phyloP scores from a whole-genome alignment of 35 echinoderm and acorn worm species.

The Chiridota heheva region DNA sequence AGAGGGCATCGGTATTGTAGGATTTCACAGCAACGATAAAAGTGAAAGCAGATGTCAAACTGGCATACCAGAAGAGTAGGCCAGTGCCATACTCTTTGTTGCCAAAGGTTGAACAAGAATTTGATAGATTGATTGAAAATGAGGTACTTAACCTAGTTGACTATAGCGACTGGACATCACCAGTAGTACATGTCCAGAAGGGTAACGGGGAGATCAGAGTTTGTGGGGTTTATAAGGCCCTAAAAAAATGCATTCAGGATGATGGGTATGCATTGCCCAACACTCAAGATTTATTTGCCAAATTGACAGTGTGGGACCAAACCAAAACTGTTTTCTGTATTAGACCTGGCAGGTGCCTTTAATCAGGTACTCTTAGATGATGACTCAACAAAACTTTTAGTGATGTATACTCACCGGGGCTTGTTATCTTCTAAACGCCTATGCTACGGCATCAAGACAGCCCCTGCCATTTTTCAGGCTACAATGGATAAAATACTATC shows the following conservation, averaged over 20 bases:
- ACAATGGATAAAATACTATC: slow-evolving; percentile 46
- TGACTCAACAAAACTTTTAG: slow-evolving; percentile 5
- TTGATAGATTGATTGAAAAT: not conserved
- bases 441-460: slow-evolving; percentile 31
- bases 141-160: not conserved
- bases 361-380: slow-evolving; percentile 17
- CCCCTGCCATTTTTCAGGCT: slow-evolving; percentile 19
- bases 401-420: slow-evolving; percentile 25
- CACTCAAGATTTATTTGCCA: slow-evolving; percentile 29
- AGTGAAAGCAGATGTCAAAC: no score
- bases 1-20: no score
- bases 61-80: not conserved
- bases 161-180: slow-evolving; percentile 4
- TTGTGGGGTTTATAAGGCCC: slow-evolving; percentile 3
- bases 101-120: not conserved
- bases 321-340: slow-evolving; percentile 30
- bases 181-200: slow-evolving; percentile 16
- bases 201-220: slow-evolving; percentile 24
- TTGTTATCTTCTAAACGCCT: slow-evolving; percentile 18
- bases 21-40: no score
- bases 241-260: slow-evolving; percentile 19
- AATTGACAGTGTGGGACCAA: not conserved
- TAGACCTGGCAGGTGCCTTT: slow-evolving; percentile 37
- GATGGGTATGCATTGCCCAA: slow-evolving; percentile 10
- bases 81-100: not conserved